phyloP scores from a whole-genome alignment of 2,113 vertebrate species.

The Sula dactylatra region DNA sequence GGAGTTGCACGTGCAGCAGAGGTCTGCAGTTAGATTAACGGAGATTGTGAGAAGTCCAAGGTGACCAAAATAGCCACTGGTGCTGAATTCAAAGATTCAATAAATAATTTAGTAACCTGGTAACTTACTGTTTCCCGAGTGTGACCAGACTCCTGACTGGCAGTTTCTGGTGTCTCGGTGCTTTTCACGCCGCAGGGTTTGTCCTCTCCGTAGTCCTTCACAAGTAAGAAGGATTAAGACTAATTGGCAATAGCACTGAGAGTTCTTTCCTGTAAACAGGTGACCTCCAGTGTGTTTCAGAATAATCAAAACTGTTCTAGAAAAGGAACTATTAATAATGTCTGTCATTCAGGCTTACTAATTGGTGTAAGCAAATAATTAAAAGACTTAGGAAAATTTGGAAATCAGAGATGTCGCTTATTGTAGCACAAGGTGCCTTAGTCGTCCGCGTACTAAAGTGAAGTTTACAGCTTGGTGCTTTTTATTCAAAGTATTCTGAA shows the following conservation, averaged over 20 bases:
- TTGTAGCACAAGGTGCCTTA: too few relatives aligned
- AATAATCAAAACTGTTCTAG: neutral
- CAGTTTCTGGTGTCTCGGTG: neutral
- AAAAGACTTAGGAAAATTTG: neutral
- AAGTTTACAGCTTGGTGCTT: neutral
- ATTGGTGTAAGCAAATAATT: neutral
- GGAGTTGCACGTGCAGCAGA: neutral
- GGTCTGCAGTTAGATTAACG: neutral
- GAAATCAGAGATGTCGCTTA: neutral
- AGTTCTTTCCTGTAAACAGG: neutral
- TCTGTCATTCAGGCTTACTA: neutral
- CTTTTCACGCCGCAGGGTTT: neutral
- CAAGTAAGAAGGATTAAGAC: neutral
- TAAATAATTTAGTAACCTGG: too few relatives aligned
- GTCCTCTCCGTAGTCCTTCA: neutral
- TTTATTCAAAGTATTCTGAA: neutral
- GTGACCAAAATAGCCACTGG: neutral
- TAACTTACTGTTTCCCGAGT: neutral
- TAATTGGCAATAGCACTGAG: neutral
- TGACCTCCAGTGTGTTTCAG: neutral
- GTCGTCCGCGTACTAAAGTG: neutral
- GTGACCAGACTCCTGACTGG: neutral
- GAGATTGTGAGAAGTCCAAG: neutral
- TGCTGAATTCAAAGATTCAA: neutral
- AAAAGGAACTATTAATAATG: neutral